Evolutionary conservation across 2,888 invertebrate species (phyloP).

Genomic region (Xestoiulus laeticollis): DNA sequence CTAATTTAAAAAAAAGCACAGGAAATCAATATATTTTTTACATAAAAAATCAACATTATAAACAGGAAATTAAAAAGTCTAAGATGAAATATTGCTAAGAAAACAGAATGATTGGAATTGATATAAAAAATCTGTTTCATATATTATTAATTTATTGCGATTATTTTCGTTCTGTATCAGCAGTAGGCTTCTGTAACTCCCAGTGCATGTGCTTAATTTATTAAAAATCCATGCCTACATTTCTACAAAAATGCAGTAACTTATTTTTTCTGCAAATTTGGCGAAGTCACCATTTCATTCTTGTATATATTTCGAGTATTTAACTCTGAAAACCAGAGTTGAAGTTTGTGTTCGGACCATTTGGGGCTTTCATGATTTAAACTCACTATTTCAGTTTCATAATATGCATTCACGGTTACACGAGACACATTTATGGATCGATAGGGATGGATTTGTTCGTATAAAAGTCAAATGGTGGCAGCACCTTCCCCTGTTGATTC

Average conservation of each 20-base stretch:
- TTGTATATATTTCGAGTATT: too few species aligned
- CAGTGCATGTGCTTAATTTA: background rate
- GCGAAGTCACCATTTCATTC: too few species aligned
- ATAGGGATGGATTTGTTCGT: background rate
- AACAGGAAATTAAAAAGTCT: background rate
- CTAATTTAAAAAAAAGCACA: slow-evolving; percentile 2
- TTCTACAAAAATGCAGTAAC: too few species aligned
- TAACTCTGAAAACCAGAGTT: too few species aligned
- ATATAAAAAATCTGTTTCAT: background rate
- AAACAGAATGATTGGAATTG: background rate
- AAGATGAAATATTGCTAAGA: background rate
- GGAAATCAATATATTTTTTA: background rate
- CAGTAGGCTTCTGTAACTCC: background rate
- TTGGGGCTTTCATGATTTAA: too few species aligned
- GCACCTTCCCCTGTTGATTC: slow-evolving; percentile 82
- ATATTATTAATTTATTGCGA: background rate
- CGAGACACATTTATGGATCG: background rate
- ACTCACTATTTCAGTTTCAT: too few species aligned
- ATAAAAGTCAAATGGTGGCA: background rate
- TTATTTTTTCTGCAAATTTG: too few species aligned
- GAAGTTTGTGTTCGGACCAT: too few species aligned
- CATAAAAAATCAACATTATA: background rate
- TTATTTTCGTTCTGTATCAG: background rate
- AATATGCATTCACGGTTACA: background rate
- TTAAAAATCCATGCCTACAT: background rate